Evolutionary conservation across 2,113 vertebrate species (phyloP), one percentile per base, ranked within the genome.

Genomic region (Anhinga anhinga): DNA sequence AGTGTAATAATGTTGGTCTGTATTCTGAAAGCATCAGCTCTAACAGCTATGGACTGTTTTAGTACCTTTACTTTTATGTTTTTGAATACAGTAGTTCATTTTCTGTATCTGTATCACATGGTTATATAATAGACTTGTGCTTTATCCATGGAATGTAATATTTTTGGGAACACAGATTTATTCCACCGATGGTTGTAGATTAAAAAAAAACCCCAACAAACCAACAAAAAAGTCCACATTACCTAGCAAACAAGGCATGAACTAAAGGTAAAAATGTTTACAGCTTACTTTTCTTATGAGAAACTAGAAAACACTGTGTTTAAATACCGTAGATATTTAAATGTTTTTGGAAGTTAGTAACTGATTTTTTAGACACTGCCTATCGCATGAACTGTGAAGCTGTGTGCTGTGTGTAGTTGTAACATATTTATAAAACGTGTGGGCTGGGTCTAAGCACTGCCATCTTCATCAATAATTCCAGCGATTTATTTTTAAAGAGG

Each of bases 321-420:
- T 98, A 98, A 98, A 98, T 97, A 97, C 95, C 94, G 86, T 98
- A 98, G 98, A 97, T 98, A 98, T 98, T 98, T 98, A 98, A 98
- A 98, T 98, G 98, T 98, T 99, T 98, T 98, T 98, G 98, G 98
- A 98, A 98, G 98, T 99, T 99, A 98, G 98, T 98, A 97, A 95
- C 90, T 96, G 91, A 97, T 98, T 98, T 98, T 98, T 98, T 99
- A 99, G 98, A 98, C 98, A 98, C 97, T 98, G 98, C 98, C 98
- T 98, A 98, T 98, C 93, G 99, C 99, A 99, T 99, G 99, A 99
- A 98, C 98, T 98, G 98, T 99, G 98, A 98, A 98, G 97, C 97
- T 98, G 98, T 99, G 98, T 99, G 98, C 96, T 98, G 99, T 99
- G 98, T 98, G 98, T 99, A 99, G 99, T 98, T 98, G 97, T 98